Percentiles rank a stretch among this genome's conserved stretches.
phyloP scores from a whole-genome alignment of 2,797 vertebrate genomes.

The Thunnus albacares region DNA sequence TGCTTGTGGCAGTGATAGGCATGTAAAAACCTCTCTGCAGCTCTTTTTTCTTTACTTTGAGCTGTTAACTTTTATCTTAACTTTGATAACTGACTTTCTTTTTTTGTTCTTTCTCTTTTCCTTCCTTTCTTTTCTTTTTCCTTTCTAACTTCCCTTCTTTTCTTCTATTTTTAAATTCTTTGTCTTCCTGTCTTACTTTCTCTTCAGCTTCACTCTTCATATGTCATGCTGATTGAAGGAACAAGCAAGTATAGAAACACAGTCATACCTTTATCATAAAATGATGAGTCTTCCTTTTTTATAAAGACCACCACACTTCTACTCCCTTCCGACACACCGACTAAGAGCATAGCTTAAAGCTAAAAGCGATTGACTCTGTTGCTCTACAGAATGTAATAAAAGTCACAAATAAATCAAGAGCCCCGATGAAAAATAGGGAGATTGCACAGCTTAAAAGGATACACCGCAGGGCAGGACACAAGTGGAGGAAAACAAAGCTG shows the following conservation, averaged over 20 bases:
- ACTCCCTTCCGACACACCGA: constrained; percentile 1
- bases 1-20: constrained; percentile 7
- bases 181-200: background rate
- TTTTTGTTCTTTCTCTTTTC: background rate
- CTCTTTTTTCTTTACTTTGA: background rate
- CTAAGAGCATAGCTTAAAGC: constrained; percentile 28
- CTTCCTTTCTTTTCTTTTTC: background rate
- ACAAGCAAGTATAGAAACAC: background rate
- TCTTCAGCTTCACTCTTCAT: background rate
- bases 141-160: background rate
- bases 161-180: too few species aligned
- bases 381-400: constrained; percentile 45
- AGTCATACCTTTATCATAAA: background rate
- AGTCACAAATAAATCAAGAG: constrained; percentile 53
- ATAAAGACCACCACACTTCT: background rate
- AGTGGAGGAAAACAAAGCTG: constrained; percentile 56
- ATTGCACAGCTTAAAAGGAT: constrained; percentile 39
- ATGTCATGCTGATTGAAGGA: background rate
- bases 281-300: background rate
- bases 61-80: constrained; percentile 3
- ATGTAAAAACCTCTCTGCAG: background rate
- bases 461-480: constrained; percentile 39
- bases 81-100: background rate
- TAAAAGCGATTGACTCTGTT: constrained; percentile 29
- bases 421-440: constrained; percentile 34